phyloP scores from a whole-genome alignment of 2,888 invertebrate genomes.

The Eristalis arbustorum region DNA sequence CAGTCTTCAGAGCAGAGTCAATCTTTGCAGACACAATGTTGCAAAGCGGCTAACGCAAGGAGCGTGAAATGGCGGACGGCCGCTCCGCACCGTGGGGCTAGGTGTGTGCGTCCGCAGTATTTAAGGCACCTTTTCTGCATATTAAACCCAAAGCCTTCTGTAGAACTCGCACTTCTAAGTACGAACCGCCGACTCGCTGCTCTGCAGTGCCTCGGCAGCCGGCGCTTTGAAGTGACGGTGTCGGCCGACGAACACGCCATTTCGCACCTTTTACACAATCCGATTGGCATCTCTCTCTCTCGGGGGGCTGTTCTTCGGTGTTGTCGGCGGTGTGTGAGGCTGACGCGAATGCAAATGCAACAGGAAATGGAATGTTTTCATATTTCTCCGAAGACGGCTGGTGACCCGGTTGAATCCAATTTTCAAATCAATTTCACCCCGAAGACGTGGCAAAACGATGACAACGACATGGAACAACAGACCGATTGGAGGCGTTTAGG shows the following conservation, averaged over 20 bases:
- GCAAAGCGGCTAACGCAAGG: not conserved
- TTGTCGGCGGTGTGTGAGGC: not conserved
- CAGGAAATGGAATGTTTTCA: conserved; percentile 44
- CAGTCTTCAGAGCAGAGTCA: not conserved
- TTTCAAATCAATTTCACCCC: conserved; percentile 68
- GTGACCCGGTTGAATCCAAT: conserved; percentile 39
- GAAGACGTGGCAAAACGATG: conserved; percentile 22
- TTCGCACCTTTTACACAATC: conserved; percentile 65
- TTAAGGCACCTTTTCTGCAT: conserved; percentile 62
- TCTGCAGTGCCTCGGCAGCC: not conserved
- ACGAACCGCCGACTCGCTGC: conserved; percentile 10
- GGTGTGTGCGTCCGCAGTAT: conserved; percentile 24
- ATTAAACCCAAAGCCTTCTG: conserved; percentile 47
- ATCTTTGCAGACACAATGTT: not conserved
- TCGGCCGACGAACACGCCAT: conserved; percentile 36
- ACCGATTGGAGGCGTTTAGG: not conserved
- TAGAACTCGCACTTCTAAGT: conserved; percentile 28
- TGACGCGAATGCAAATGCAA: conserved; percentile 21
- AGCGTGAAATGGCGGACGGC: not conserved
- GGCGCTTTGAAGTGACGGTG: conserved; percentile 39
- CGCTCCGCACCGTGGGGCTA: not conserved
- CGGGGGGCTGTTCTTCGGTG: not conserved
- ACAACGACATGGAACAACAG: not conserved
- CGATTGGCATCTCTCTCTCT: conserved; percentile 32
- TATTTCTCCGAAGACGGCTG: not conserved